phyloP scores from a whole-genome alignment of 1,140 invertebrate genomes.

The Megalonaias nervosa region DNA sequence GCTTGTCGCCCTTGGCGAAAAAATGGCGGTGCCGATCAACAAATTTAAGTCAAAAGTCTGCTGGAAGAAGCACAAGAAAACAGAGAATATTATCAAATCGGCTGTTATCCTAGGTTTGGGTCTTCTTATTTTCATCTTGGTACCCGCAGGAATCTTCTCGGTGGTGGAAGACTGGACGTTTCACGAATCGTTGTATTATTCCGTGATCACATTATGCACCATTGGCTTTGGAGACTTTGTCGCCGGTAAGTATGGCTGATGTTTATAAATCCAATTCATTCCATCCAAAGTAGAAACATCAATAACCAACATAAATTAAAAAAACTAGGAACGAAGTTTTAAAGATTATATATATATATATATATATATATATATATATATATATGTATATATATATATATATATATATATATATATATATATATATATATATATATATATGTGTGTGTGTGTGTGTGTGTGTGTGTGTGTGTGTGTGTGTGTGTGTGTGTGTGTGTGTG shows the following conservation, averaged over 20 bases:
- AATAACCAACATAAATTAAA: no score
- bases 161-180: slow-evolving; percentile 36
- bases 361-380: no score
- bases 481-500: no score
- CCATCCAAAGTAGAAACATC: no score
- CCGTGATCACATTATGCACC: slow-evolving; percentile 61
- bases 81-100: slow-evolving; percentile 33
- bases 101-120: slow-evolving; percentile 17
- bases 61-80: slow-evolving; percentile 25
- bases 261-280: no score
- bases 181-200: slow-evolving; percentile 35
- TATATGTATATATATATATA: no score
- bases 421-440: no score
- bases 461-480: no score
- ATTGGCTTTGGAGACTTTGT: slow-evolving; percentile 63
- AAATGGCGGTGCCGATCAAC: slow-evolving; percentile 37
- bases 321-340: no score
- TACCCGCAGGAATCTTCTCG: slow-evolving; percentile 34
- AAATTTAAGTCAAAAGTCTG: slow-evolving; percentile 28
- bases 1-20: slow-evolving; percentile 43
- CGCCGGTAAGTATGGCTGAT: slow-evolving; percentile 39
- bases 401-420: no score
- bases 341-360: no score
- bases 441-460: no score
- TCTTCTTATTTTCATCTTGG: slow-evolving; percentile 22